Base-by-base conservation (phyloP, 2,797 vertebrate genomes). In the Megalops cyprinoides region DNA sequence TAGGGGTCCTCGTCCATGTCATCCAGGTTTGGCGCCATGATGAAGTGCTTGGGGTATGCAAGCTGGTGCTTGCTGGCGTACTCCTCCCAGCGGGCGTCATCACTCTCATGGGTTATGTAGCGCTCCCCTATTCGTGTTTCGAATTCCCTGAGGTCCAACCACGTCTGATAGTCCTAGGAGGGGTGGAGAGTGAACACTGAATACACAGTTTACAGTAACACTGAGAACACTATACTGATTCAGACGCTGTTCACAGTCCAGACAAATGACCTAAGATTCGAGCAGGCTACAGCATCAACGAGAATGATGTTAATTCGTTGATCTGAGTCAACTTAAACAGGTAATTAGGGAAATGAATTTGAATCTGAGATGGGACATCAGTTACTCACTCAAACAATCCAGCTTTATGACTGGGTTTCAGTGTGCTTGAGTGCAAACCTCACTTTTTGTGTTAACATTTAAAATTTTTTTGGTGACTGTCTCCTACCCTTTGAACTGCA, bases 1-100 rank as follows among this genome's bases (percentile, higher is more conserved):
- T 97, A 99, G 89, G 97, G 97, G 92, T 98, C 98, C 92, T 99
- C 98, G 77, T 99, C 98, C 96, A 99, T 99, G 91, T 99, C 97
- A n/a, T 99, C 98, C 80, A 97, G 94, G 88, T 98, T 99, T 56
- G 97, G 97, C 79, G 97, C 97, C 97, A 99, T 99, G 89, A 99
- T 98, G 90, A 99, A 99, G 90, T 99, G 98, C 90, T 98, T 96
- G 46, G 98, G 98, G 88, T 97, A 96, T 78, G 92, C 88, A 1
- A 99, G 97, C 83, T 95, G 93, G 93, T 97, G 96, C 82, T 96
- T 97, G 0, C 95, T 95, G 0, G 98, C 96, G 0, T 97, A 96
- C 90, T 97, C 96, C 89, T 99, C 97, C 98, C 98, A 99, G 81
- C 98, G 98, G 0, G 97, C 96, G 48, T 99, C 98, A 6, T 99